Base-by-base conservation (phyloP, 2,797 vertebrate species). In the Poeciliopsis infans region DNA sequence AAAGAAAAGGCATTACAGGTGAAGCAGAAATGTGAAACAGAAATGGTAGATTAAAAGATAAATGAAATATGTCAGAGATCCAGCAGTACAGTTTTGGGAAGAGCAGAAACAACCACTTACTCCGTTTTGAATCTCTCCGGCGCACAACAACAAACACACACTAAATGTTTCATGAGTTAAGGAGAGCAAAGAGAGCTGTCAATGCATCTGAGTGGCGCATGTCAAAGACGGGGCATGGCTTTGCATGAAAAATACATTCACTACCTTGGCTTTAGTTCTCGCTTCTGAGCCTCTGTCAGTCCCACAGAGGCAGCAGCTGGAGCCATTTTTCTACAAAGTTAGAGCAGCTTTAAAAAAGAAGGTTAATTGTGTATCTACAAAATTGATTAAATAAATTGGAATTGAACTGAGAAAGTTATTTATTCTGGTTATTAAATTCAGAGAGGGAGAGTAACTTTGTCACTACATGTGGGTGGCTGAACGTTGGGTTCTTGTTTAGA, bases 21-120 rank as follows among this genome's bases (percentile, higher is more conserved):
- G 70, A 74, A 45, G 76, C 20, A 82, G 85, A 79, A 73, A 41
- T 69, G 51, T 87, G 72, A 90, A 84, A 84, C 81, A 85, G 3
- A 83, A 74, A 80, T 81, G 33, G 12, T 23, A 76, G 72, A 78
- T 61, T 36, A 72, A 18, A 70, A 77, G 80, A 59, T 72, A 90
- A 91, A 89, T 89, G 61, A 88, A 53, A 55, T 82, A 51, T 36
- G 75, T 28, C 78, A 70, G 25, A n/a, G 41, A 70, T 70, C 41
- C 18, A 25, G 3, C 39, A 39, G 28, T n/a, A 51, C 45, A 61
- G 20, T 77, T 51, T 82, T 69, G 5, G 45, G 28, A 77, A 74
- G 10, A 28, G 70, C 25, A 75, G 72, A 81, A 74, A 69, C 36
- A 78, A 46, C 20, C n/a, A 39, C 53, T 72, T 61, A 74, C 45